Evolutionary conservation across 2,113 vertebrate genomes (phyloP), one percentile per base, ranked within the genome.

Genomic region (Nerophis lumbriciformis): DNA sequence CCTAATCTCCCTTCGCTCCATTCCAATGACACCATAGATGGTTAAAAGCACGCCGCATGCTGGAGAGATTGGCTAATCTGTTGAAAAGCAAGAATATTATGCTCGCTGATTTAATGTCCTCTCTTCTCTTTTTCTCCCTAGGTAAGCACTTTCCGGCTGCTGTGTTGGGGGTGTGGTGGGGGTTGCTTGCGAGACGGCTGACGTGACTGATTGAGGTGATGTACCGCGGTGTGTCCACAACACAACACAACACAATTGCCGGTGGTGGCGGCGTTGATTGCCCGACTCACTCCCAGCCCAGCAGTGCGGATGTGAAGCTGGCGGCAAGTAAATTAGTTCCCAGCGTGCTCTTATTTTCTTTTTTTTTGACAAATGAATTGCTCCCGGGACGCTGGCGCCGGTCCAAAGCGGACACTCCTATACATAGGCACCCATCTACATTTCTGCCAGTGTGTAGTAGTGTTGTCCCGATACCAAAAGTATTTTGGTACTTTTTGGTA

Each of bases 201-300:
- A 75, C 77, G 80, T 82, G 83, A 83, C 85, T 86, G 87, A 91
- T 89, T 86, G 87, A 90, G 88, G 89, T 88, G 87, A 89, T 86
- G 77, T 87, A 89, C 79, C 73, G 81, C 85, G 73, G 80, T 72
- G 66, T 78, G 78, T 82, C 77, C 76, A 63, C 71, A 57, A 85
- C 76, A 73, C 68, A 80, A 85, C 76, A 73, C 68, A 80, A 68
- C 78, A 83, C 71, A 85, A 79, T 75, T 56, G 80, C 72, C 76
- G 51, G 71, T 52, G 19, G 35, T 4, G 21, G 53, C 1, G 71
- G 69, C 65, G 59, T 68, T 78, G 76, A 82, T 78, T 80, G 72
- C 36, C 75, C 71, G 74, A 73, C 69, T 76, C 73, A 72, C 3
- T 66, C 76, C 73, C 76, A 76, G 72, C 48, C 8, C n/a, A 53